Evolutionary conservation across 2,113 vertebrate species (phyloP).

Genomic region (Apodemus speciosus): DNA sequence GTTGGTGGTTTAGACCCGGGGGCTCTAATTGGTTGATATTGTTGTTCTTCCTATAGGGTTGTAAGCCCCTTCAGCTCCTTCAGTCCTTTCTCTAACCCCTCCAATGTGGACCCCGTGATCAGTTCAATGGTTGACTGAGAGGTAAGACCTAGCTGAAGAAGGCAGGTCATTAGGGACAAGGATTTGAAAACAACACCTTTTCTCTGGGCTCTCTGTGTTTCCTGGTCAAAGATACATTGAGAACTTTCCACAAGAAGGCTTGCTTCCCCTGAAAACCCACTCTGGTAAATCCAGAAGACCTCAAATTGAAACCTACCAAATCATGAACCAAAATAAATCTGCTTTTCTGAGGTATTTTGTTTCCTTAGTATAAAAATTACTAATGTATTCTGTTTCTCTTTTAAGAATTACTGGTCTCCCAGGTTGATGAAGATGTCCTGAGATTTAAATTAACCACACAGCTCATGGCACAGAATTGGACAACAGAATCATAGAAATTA

Average conservation of each 20-base stretch:
- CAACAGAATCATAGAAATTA: not conserved
- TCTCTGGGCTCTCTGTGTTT: not conserved
- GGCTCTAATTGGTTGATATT: too few species aligned
- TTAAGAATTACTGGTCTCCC: not conserved
- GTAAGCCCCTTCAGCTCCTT: too few species aligned
- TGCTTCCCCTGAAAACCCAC: not conserved
- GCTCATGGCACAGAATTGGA: slow-evolving; percentile 3
- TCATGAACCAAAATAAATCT: not conserved
- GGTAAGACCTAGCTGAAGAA: not conserved
- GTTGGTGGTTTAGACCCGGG: too few species aligned
- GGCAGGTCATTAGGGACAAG: not conserved
- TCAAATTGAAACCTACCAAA: not conserved
- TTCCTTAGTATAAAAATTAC: not conserved
- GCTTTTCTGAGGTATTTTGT: not conserved
- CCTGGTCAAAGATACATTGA: not conserved
- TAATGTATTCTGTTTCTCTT: not conserved
- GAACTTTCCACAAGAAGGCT: not conserved
- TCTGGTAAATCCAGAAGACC: not conserved
- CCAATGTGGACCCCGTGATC: too few species aligned
- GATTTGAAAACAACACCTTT: not conserved
- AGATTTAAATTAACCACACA: not conserved
- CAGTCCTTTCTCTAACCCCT: too few species aligned
- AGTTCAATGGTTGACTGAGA: too few species aligned
- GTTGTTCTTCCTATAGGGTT: too few species aligned
- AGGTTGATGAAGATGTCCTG: not conserved